Evolutionary conservation across 2,113 vertebrate genomes (phyloP).

Genomic region (Colaptes auratus): DNA sequence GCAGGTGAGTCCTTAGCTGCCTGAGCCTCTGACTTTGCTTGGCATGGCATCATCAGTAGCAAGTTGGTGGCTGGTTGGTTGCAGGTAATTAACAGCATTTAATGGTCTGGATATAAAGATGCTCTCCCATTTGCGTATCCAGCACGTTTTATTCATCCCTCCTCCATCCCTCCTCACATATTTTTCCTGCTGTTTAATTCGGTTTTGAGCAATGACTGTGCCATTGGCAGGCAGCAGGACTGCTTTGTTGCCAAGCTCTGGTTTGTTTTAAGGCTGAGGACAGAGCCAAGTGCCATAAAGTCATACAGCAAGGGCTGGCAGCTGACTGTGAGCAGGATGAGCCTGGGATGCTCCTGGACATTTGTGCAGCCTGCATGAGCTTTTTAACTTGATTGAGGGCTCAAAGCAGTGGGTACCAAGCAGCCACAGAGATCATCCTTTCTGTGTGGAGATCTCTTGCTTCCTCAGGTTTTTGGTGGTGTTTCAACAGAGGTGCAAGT

Average conservation of each 20-base stretch:
- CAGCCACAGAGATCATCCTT: neutral
- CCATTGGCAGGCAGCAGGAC: constrained; percentile 19
- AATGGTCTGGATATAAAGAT: neutral
- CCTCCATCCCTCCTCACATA: neutral
- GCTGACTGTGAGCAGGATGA: neutral
- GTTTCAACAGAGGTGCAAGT: neutral
- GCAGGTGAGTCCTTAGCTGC: constrained; percentile 79
- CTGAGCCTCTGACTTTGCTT: neutral
- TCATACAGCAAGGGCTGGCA: neutral
- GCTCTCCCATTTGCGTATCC: constrained; percentile 7
- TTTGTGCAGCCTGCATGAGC: neutral
- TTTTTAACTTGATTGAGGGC: neutral
- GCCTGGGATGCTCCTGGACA: neutral
- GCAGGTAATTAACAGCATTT: constrained; percentile 16
- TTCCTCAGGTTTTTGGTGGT: neutral
- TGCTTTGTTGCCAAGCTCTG: neutral
- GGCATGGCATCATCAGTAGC: neutral
- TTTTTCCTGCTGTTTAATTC: constrained; percentile 47
- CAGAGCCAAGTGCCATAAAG: neutral
- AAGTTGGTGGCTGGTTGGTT: neutral
- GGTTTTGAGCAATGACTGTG: neutral
- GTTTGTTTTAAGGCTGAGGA: constrained; percentile 9
- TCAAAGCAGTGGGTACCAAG: neutral
- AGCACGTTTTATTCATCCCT: neutral
- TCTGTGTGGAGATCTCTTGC: neutral